Conservation (phyloP, 1,140 invertebrate species). For the Euglossa dilemma region DNA sequence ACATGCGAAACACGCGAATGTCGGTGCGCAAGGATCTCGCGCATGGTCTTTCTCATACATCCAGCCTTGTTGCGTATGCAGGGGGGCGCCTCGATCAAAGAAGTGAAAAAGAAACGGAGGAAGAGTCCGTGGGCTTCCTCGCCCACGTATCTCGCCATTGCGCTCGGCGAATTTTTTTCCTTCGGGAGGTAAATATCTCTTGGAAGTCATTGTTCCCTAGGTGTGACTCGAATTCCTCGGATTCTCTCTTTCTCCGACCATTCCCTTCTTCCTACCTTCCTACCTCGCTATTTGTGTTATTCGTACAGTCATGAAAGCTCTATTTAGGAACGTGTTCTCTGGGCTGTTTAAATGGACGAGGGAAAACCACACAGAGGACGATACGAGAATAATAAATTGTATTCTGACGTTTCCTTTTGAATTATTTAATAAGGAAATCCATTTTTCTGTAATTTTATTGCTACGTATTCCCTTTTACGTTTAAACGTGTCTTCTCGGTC, state of each 20-base stretch:
- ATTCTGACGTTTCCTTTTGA: no score
- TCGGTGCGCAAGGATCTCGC: conserved; percentile 40
- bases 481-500: no score
- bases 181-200: conserved; percentile 47
- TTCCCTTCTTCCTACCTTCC: conserved; percentile 39
- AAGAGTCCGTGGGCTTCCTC: conserved; percentile 47
- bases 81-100: background rate
- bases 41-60: conserved; percentile 36
- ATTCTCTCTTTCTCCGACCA: conserved; percentile 44
- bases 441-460: no score
- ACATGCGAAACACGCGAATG: conserved; percentile 49
- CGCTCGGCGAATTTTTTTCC: conserved; percentile 37
- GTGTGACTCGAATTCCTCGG: conserved; percentile 68
- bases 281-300: conserved; percentile 8
- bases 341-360: background rate
- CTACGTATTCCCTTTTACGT: no score
- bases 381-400: no score
- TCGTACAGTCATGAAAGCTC: background rate
- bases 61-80: background rate
- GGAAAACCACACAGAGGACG: no score
- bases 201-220: conserved; percentile 54
- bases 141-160: conserved; percentile 48
- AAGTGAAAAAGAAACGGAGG: conserved; percentile 29
- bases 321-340: background rate
- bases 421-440: no score